Evolutionary conservation across 2,113 vertebrate genomes (phyloP).

Genomic region (Archocentrus centrarchus): DNA sequence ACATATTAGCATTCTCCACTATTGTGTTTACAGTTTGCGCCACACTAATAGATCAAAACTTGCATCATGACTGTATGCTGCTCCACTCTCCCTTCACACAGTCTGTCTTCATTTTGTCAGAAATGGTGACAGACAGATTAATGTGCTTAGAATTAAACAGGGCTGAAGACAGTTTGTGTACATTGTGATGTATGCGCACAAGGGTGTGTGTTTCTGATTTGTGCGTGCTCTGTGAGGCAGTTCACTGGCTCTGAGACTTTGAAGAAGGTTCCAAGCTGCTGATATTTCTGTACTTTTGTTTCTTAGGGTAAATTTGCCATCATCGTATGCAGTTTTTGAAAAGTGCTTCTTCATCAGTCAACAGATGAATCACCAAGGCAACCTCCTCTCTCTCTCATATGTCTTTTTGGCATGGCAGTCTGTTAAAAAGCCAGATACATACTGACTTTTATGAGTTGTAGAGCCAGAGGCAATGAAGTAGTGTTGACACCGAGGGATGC

Average conservation of each 20-base stretch:
- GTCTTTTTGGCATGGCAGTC: conserved; percentile 1
- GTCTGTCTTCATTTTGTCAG: conserved; percentile 30
- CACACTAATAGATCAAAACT: conserved; percentile 35
- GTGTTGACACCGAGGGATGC: conserved; percentile 25
- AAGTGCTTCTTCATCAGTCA: conserved; percentile 19
- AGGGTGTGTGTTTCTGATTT: background rate
- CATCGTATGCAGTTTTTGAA: background rate
- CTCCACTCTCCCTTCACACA: background rate
- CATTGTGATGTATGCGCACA: background rate
- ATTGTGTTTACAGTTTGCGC: conserved; percentile 47
- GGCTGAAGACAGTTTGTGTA: conserved; percentile 24
- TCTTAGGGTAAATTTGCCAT: background rate
- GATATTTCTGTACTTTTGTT: background rate
- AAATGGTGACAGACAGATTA: conserved; percentile 17
- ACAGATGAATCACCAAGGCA: conserved; percentile 19
- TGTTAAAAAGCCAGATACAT: background rate
- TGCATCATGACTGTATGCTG: conserved; percentile 8
- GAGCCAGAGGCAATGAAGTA: conserved; percentile 5
- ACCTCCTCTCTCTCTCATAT: background rate
- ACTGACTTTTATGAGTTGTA: background rate
- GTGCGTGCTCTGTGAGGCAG: background rate
- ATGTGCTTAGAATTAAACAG: conserved; percentile 8
- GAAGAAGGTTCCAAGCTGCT: conserved; percentile 20
- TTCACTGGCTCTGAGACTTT: conserved; percentile 4
- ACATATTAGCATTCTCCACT: conserved; percentile 49